Evolutionary conservation across 2,797 vertebrate genomes (phyloP), one percentile per base, ranked within the genome.

Genomic region (Galagoides demidoff): DNA sequence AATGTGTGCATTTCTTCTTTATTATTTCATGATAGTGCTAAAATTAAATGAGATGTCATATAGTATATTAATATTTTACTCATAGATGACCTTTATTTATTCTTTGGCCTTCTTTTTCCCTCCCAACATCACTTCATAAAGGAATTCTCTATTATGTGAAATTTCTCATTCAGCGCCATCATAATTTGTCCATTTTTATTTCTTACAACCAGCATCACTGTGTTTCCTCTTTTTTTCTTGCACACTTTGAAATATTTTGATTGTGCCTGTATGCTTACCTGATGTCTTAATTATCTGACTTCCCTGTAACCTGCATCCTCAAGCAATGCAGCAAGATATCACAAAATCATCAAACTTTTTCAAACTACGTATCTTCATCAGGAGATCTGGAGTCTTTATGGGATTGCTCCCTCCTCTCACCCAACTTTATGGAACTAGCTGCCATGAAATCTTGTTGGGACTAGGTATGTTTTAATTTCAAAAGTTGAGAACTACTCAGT

Each of bases 331-430:
- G n/a, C 29, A 68, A 90, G 39, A 55, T 76, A 11, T 37, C 45
- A 92, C 71, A 90, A 92, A 95, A 73, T 84, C 52, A 74, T 59
- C 31, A 29, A 43, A 4, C 29, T 61, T 83, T 82, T 29, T 66
- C 20, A 70, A 76, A 45, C n/a, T 11, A 22, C 27, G 37, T 23
- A 45, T 83, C 13, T 37, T 92, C 76, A 49, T 78, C 34, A 64
- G 55, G 70, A 68, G 92, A 39, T 39, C 4, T 9, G 52, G 5
- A 17, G 27, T 76, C 27, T 70, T 22, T 59, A 3, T 34, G 45
- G 31, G n/a, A 74, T 66, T 52, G 19, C 14, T 2, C 61, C 8
- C 7, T 43, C 25, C 7, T 43, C 20, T 20, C 11, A 57, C 11
- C 34, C 22, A 45, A 14, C 59, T 78, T 25, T 92, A 45, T 90